Percentiles rank a stretch among this genome's conserved stretches.
phyloP scores from a whole-genome alignment of 2,113 vertebrate genomes.

The Ammodytes marinus region DNA sequence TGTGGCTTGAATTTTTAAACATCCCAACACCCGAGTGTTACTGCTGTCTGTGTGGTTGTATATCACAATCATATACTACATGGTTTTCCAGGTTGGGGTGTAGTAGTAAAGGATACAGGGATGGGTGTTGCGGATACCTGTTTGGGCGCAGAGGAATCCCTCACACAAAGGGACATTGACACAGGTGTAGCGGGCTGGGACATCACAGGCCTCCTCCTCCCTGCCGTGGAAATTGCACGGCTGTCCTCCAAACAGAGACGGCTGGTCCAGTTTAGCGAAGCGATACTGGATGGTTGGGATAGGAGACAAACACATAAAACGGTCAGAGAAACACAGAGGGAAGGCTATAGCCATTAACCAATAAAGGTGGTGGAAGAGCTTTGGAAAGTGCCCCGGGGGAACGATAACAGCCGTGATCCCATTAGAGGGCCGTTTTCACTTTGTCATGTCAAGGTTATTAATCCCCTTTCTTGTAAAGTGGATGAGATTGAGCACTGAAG shows the following conservation, averaged over 20 bases:
- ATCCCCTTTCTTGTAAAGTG: slow-evolving; percentile 64
- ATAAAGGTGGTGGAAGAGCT: slow-evolving; percentile 41
- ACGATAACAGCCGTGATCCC: slow-evolving; percentile 60
- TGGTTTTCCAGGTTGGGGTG: neutral
- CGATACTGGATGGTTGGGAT: slow-evolving; percentile 86
- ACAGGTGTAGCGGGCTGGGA: slow-evolving; percentile 82
- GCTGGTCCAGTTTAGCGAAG: slow-evolving; percentile 84
- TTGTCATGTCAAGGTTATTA: slow-evolving; percentile 76
- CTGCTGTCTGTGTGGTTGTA: neutral
- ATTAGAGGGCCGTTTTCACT: slow-evolving; percentile 71
- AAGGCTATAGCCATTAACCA: neutral
- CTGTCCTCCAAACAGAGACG: slow-evolving; percentile 91
- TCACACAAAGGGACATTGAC: slow-evolving; percentile 87
- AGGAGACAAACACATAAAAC: slow-evolving; percentile 27
- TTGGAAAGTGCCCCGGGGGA: slow-evolving; percentile 37
- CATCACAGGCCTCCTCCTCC: slow-evolving; percentile 87
- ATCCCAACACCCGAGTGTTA: neutral
- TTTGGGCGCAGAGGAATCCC: slow-evolving; percentile 89
- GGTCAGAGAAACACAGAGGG: slow-evolving; percentile 44
- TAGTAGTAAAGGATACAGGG: too few relatives aligned
- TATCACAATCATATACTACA: neutral
- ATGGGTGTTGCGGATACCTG: slow-evolving; percentile 83
- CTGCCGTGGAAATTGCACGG: slow-evolving; percentile 83
- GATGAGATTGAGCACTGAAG: slow-evolving; percentile 57
- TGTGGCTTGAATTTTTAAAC: slow-evolving; percentile 4